phyloP scores from a whole-genome alignment of 2,113 vertebrate genomes.

The Cyphomyrus plagiostoma region DNA sequence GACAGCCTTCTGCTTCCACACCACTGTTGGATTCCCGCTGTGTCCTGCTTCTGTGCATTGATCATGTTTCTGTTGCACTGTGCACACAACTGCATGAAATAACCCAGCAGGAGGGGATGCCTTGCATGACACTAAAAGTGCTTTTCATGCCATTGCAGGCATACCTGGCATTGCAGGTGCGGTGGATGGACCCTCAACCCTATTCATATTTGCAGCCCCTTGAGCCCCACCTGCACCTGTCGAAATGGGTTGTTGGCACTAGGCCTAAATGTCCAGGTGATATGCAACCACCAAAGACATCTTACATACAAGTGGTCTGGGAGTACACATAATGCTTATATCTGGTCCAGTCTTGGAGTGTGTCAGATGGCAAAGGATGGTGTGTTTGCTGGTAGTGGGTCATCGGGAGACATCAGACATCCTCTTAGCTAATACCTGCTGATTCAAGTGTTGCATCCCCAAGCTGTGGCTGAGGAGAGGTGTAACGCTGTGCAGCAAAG shows the following conservation, averaged over 20 bases:
- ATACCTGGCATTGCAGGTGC: not conserved
- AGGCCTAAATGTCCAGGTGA: too few species aligned
- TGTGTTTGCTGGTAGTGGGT: too few species aligned
- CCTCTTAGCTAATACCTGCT: too few species aligned
- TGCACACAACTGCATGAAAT: not conserved
- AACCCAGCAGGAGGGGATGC: not conserved
- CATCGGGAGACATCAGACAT: too few species aligned
- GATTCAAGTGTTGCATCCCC: not conserved
- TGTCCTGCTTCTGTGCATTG: not conserved
- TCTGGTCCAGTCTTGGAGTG: too few species aligned
- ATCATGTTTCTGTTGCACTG: not conserved
- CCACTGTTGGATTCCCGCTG: not conserved
- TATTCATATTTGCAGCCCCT: not conserved
- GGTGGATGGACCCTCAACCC: not conserved
- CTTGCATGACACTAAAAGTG: not conserved
- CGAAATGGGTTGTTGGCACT: too few species aligned
- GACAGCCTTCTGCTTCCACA: not conserved
- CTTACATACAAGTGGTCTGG: too few species aligned
- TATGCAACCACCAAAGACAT: too few species aligned
- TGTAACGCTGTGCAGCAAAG: not conserved
- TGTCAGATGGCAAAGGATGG: too few species aligned
- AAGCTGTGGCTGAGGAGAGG: not conserved
- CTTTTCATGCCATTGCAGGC: not conserved
- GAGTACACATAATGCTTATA: too few species aligned
- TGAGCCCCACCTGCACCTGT: too few species aligned